Percentiles rank a stretch among this genome's conserved stretches.
These are phyloP conservation scores for Margarornis squamiger DNA, from an alignment of 2,797 vertebrate species.

Conservation along the genomic window DNA sequence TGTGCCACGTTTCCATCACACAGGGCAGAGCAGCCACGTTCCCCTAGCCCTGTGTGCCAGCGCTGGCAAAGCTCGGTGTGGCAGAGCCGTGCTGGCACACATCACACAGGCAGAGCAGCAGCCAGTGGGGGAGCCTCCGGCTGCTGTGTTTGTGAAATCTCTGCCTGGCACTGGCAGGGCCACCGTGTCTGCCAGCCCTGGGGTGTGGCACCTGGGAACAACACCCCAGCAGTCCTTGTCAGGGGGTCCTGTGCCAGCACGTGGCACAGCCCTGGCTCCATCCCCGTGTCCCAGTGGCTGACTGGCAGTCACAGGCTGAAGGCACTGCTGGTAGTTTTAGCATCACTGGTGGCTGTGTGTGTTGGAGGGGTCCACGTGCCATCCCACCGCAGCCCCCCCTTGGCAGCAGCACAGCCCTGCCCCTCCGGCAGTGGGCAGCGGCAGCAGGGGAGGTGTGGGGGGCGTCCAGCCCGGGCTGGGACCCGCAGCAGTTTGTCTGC, in stretches of 20 bases:
- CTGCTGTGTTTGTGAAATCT: neutral
- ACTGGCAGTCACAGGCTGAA: accelerated
- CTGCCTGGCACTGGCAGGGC: neutral
- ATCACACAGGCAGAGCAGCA: neutral
- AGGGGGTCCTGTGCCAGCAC: accelerated
- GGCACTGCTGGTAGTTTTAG: accelerated
- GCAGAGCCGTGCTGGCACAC: neutral
- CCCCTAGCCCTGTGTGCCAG: neutral
- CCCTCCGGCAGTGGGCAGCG: accelerated
- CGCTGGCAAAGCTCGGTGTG: accelerated
- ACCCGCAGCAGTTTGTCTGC: accelerated
- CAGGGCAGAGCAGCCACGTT: accelerated
- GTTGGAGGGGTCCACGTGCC: accelerated
- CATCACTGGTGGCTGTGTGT: accelerated
- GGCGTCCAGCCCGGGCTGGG: accelerated
- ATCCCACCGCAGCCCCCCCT: accelerated
- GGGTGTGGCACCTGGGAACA: neutral
- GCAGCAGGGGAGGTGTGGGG: neutral
- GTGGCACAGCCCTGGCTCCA: neutral
- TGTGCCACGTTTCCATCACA: accelerated
- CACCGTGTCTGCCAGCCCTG: accelerated
- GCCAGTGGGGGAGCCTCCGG: neutral
- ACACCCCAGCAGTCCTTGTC: accelerated
- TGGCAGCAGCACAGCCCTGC: neutral
- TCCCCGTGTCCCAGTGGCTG: accelerated